Base-by-base conservation (phyloP, 1,140 invertebrate genomes). In the Aphidius gifuensis region DNA sequence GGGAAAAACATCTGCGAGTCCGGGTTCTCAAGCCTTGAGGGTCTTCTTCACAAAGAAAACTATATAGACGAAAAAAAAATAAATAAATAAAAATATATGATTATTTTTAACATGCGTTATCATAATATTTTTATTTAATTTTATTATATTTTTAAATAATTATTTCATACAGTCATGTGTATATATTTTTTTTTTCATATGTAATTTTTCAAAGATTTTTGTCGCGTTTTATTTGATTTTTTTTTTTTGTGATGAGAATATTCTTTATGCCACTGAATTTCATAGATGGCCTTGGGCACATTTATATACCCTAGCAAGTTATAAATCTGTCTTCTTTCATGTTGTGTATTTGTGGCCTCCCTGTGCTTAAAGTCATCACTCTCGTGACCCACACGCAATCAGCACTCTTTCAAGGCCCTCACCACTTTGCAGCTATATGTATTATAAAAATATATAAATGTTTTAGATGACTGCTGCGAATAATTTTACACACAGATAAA, bases 381-480 rank as follows among this genome's bases (percentile, higher is more conserved):
- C 53, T 60, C 47, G 60, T 69, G 55, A 70, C 66, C 64, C 69
- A 69, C 66, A 68, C 70, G 64, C 70, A 63, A 71, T 69, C 68
- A 64, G 50, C 59, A 71, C 67, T 55, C 53, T 55, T 71, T 69
- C 66, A 65, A 70, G 63, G 63, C 54, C 61, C 61, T 58, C 58
- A 23, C 23, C 23, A 23, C 23, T 23, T 23, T 23, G n/a, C n/a
- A n/a, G 23, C 23, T 23, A 23, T 3, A 23, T 2, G 23, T 23
- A 23, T 23, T 23, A 23, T 23, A 23, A 23, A 23, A 2, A 23
- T 23, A 23, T 23, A 23, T n/a, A 23, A 23, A 23, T 23, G 1
- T 23, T 23, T 23, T 42, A 21, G 44, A 61, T 53, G 43, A 61
- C 60, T 48, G 44, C 11, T 61, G 60, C 39, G 44, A 61, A 61